Evolutionary conservation across 2,113 vertebrate species (phyloP).

Genomic region (Baryphthengus martii): DNA sequence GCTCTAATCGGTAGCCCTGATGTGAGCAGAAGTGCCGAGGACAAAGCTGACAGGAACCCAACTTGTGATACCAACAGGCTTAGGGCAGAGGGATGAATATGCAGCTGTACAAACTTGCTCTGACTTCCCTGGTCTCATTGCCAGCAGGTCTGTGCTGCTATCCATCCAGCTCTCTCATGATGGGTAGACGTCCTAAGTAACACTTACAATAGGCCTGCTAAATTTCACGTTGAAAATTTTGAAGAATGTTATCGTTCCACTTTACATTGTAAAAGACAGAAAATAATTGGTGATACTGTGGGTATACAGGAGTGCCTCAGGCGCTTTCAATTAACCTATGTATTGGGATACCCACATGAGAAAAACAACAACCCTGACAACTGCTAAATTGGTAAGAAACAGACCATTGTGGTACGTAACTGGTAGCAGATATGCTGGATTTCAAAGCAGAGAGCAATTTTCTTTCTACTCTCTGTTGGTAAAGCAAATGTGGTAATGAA

Average conservation of each 20-base stretch:
- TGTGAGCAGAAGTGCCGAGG: not conserved
- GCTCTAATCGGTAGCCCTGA: not conserved
- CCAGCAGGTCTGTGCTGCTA: fast-evolving
- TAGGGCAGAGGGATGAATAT: not conserved
- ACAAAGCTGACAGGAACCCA: not conserved
- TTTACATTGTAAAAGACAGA: not conserved
- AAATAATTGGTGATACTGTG: not conserved
- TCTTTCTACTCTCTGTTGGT: not conserved
- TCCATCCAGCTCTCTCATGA: fast-evolving
- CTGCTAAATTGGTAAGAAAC: fast-evolving
- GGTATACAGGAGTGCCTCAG: not conserved
- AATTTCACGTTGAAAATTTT: not conserved
- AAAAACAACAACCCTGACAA: not conserved
- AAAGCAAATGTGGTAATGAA: not conserved
- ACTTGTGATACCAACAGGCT: fast-evolving
- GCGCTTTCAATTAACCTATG: not conserved
- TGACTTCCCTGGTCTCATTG: fast-evolving
- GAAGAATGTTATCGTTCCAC: not conserved
- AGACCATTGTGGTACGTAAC: fast-evolving
- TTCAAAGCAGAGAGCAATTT: not conserved
- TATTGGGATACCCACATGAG: not conserved
- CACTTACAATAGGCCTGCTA: not conserved
- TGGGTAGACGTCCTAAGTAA: not conserved
- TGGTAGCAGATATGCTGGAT: not conserved
- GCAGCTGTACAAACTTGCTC: not conserved